Conservation (phyloP, 2,888 invertebrate species). For the Callyntrura guangdongensis region DNA sequence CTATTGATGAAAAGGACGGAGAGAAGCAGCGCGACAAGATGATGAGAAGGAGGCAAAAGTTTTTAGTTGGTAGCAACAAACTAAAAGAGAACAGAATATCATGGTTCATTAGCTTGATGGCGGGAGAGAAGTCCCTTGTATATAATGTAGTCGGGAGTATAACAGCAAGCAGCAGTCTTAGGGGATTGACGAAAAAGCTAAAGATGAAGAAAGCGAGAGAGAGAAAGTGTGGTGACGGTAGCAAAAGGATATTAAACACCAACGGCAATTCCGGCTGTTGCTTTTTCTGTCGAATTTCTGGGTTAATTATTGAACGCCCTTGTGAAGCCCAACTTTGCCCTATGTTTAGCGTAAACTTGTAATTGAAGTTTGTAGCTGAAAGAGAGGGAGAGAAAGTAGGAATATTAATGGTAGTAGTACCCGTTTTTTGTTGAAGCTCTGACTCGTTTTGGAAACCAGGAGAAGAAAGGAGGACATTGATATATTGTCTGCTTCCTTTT, state of each 20-base stretch:
- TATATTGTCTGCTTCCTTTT: slow-evolving; percentile 12
- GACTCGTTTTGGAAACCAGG: not conserved
- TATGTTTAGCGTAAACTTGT: too few species aligned
- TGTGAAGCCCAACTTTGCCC: too few species aligned
- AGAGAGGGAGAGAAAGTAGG: too few species aligned
- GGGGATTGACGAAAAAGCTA: not conserved
- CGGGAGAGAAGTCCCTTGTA: too few species aligned
- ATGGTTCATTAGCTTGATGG: not conserved
- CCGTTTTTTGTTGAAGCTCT: not conserved
- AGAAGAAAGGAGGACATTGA: slow-evolving; percentile 18
- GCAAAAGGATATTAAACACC: not conserved
- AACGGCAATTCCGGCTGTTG: slow-evolving; percentile 38
- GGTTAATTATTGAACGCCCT: slow-evolving; percentile 40
- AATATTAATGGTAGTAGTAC: too few species aligned
- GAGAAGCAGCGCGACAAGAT: not conserved
- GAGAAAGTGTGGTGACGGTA: too few species aligned
- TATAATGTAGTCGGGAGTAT: not conserved
- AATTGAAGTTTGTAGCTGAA: too few species aligned
- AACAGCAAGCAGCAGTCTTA: too few species aligned
- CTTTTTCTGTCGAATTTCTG: slow-evolving; percentile 32
- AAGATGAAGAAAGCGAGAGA: too few species aligned
- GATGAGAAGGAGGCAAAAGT: not conserved
- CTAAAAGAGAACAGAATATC: not conserved
- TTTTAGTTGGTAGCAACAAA: too few species aligned
- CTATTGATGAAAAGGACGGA: too few species aligned